phyloP scores from a whole-genome alignment of 2,113 vertebrate genomes.

The Potamarius usumacintae region DNA sequence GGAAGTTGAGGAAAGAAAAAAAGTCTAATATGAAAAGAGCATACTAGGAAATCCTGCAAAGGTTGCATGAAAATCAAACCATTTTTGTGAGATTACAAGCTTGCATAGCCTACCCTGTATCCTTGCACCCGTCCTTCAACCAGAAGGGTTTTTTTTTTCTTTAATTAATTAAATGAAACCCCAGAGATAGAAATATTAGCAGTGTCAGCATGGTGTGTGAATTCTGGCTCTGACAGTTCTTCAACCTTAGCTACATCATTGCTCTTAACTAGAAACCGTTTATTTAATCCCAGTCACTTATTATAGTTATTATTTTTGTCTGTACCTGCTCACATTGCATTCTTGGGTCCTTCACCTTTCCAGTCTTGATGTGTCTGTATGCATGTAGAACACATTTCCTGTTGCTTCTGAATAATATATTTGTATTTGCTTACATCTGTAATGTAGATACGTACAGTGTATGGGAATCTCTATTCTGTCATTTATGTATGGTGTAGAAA shows the following conservation, averaged over 20 bases:
- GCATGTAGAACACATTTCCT: neutral
- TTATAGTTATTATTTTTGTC: neutral
- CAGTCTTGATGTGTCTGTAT: neutral
- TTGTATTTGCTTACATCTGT: neutral
- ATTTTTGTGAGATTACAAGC: too few species aligned
- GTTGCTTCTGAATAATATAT: neutral
- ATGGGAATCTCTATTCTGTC: neutral
- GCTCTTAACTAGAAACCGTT: neutral
- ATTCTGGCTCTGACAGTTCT: too few species aligned
- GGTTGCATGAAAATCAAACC: too few species aligned
- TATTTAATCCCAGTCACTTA: neutral
- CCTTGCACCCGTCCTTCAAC: too few species aligned
- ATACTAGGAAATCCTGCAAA: too few species aligned
- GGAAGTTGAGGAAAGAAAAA: too few species aligned
- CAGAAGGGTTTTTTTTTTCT: too few species aligned
- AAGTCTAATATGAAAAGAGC: too few species aligned
- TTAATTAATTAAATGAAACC: too few species aligned
- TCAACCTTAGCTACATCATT: neutral
- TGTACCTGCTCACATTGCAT: neutral
- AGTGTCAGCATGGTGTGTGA: too few species aligned
- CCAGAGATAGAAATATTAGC: too few species aligned
- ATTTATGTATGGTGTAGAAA: neutral
- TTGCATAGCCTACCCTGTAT: too few species aligned
- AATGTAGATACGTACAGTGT: neutral
- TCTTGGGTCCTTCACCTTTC: neutral